These are phyloP conservation scores for Bubo scandiacus DNA, from an alignment of 2,113 vertebrate species.

Conservation along the genomic window DNA sequence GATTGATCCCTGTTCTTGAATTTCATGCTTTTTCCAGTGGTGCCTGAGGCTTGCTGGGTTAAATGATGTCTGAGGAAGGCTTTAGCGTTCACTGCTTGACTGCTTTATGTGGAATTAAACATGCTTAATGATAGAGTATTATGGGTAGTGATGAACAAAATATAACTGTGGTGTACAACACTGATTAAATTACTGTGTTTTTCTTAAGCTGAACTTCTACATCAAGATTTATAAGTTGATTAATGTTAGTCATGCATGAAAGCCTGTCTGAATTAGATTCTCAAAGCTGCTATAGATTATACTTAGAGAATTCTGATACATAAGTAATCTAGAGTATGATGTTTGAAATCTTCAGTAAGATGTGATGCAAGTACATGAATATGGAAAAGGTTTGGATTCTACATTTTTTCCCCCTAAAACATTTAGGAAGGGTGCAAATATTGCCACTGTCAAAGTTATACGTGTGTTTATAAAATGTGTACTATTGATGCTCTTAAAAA, in stretches of 20 bases:
- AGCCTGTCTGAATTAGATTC: not conserved
- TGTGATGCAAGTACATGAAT: not conserved
- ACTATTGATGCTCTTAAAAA: not conserved
- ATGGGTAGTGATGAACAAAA: slow-evolving; percentile 30
- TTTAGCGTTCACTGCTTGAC: slow-evolving; percentile 44
- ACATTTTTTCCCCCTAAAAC: not conserved
- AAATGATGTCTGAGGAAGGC: slow-evolving; percentile 54
- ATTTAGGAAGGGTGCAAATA: not conserved
- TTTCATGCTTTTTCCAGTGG: not conserved
- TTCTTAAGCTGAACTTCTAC: slow-evolving; percentile 17
- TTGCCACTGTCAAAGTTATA: not conserved
- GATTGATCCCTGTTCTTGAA: not conserved
- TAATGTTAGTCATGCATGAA: slow-evolving; percentile 32
- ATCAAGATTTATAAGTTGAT: slow-evolving; percentile 33
- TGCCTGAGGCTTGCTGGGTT: slow-evolving; percentile 54
- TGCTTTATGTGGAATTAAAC: slow-evolving; percentile 47
- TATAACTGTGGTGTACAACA: not conserved
- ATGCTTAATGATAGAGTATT: slow-evolving; percentile 29
- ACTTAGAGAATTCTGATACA: not conserved
- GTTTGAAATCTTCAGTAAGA: not conserved
- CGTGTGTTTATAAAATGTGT: not conserved
- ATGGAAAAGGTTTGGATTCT: not conserved
- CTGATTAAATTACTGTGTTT: slow-evolving; percentile 35
- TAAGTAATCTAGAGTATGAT: not conserved
- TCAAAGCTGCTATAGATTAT: not conserved